Evolutionary conservation across 35 echinoderm and acorn worm species (phyloP).

Genomic region (Apostichopus parvimensis): DNA sequence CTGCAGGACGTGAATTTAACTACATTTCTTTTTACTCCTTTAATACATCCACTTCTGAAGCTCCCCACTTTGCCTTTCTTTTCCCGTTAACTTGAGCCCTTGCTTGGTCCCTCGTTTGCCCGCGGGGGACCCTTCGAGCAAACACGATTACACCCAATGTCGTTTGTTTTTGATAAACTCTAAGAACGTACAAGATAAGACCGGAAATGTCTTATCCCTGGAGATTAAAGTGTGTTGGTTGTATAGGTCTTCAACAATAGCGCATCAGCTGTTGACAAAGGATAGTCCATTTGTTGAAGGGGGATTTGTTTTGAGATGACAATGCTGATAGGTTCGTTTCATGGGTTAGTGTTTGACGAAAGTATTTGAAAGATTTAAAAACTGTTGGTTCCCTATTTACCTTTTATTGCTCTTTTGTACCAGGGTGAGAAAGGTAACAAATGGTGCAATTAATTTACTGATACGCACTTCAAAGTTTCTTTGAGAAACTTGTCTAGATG

Average conservation of each 20-base stretch:
- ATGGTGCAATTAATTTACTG: conserved; percentile 2
- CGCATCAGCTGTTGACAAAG: conserved; percentile 57
- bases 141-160: conserved; percentile 57
- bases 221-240: conserved; percentile 61
- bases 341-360: neutral
- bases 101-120: conserved; percentile 49
- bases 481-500: neutral
- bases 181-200: conserved; percentile 56
- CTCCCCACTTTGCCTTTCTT: conserved; percentile 16
- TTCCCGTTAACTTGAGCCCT: conserved; percentile 52
- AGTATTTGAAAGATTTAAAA: neutral
- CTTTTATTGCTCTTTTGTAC: neutral
- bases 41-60: conserved; percentile 4
- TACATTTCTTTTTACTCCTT: conserved; percentile 20
- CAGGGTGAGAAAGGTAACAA: conserved; percentile 8
- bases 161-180: conserved; percentile 62
- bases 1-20: too few species aligned
- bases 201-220: conserved; percentile 62
- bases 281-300: conserved; percentile 26
- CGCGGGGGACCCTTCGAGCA: conserved; percentile 55
- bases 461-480: neutral
- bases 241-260: conserved; percentile 30
- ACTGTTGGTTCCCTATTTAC: neutral
- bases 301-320: conserved; percentile 38
- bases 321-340: neutral